Base-by-base conservation (phyloP, 2,797 vertebrate species). In the Tapera naevia region DNA sequence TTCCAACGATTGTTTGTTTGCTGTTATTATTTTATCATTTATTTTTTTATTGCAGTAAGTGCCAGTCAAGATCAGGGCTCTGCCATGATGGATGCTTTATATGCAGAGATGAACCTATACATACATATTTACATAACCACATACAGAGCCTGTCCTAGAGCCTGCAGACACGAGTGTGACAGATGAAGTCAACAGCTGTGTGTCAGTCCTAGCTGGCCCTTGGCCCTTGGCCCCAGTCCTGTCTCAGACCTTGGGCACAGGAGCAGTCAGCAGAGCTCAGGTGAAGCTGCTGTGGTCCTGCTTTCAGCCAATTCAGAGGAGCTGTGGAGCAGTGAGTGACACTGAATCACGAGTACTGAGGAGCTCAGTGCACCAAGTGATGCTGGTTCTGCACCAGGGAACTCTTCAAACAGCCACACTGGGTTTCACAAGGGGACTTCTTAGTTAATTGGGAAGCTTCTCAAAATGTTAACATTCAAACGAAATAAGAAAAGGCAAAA, bases 331-430 rank as follows among this genome's bases (percentile, higher is more conserved):
- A n/a, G 30, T 5, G 11, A 45, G 35, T n/a, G 48, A 19, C 7
- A 1, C 41, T 12, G n/a, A 19, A 35, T 30, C 39, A 22, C 1
- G 0, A 69, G 43, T 21, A 25, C 12, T 0, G 1, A 53, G 25
- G 17, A 21, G 13, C 14, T 72, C 48, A 0, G 1, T 0, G 3
- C n/a, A 15, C 0, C 0, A 24, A 35, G n/a, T 4, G 17, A 15
- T 24, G 37, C 37, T 22, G 18, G 11, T 14, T 67, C 65, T 18
- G 48, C 35, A 65, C 28, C 21, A 24, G 9, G 13, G 30, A 57
- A 24, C 1, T 0, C 32, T 53, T 10, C 27, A 17, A 28, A 17
- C 43, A 61, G 41, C 7, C 41, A 27, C 0, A 0, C 22, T 1
- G 0, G 28, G 13, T 43, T 62, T 81, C 16, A 21, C 41, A 25